phyloP scores from a whole-genome alignment of 2,113 vertebrate genomes.

The Triplophysa siluroides region DNA sequence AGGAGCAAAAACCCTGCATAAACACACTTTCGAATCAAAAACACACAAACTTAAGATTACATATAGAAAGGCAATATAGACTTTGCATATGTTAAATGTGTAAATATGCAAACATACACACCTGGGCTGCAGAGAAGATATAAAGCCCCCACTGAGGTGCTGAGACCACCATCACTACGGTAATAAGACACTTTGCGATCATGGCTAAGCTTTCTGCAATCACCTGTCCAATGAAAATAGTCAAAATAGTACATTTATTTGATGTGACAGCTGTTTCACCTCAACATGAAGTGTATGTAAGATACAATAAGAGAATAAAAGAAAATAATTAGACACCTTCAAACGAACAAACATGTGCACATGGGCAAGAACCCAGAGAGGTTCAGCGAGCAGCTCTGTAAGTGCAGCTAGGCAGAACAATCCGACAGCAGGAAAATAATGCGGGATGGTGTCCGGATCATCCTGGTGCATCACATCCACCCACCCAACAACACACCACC shows the following conservation, averaged over 20 bases:
- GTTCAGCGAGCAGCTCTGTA: slow-evolving; percentile 90
- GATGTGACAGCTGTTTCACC: not conserved
- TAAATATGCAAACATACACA: slow-evolving; percentile 56
- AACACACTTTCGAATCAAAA: slow-evolving; percentile 73
- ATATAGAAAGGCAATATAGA: not conserved
- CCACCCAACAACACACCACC: slow-evolving; percentile 80
- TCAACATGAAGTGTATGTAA: not conserved
- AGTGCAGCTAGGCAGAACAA: slow-evolving; percentile 87
- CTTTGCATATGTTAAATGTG: not conserved
- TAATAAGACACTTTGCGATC: slow-evolving; percentile 84
- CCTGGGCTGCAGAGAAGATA: slow-evolving; percentile 88
- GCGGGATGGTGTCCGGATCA: slow-evolving; percentile 78
- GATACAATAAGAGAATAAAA: not conserved
- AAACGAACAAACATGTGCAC: slow-evolving; percentile 90
- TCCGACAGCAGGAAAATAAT: slow-evolving; percentile 85
- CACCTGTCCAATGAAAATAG: slow-evolving; percentile 69
- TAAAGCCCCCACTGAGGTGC: slow-evolving; percentile 86
- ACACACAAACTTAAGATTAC: not conserved
- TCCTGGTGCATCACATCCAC: slow-evolving; percentile 88
- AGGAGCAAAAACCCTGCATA: slow-evolving; percentile 82
- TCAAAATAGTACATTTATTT: not conserved
- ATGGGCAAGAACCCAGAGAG: slow-evolving; percentile 93
- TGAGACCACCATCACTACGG: slow-evolving; percentile 80
- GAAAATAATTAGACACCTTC: slow-evolving; percentile 74
- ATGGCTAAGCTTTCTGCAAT: slow-evolving; percentile 90